A percentile compares a stretch with the other conserved stretches of the same genome.
Conservation (phyloP, 1,140 invertebrate genomes). For the Plodia interpunctella region DNA sequence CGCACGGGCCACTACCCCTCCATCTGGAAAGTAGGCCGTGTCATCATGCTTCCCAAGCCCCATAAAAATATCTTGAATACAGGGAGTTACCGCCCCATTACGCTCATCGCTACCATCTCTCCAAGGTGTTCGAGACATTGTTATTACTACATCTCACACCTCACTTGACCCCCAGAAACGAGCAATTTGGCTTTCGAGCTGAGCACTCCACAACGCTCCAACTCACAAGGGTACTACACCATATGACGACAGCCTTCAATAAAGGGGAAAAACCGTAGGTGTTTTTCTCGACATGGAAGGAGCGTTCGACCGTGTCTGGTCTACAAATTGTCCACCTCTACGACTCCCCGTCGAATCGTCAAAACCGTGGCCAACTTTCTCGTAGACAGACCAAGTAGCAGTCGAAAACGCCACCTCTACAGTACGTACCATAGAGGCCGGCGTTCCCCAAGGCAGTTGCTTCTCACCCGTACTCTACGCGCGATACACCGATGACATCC, state of each 20-base stretch:
- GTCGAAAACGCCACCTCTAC: conserved; percentile 15
- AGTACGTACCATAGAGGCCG: conserved; percentile 15
- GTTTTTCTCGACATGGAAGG: conserved; percentile 44
- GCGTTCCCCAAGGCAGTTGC: conserved; percentile 48
- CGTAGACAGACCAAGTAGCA: conserved; percentile 8
- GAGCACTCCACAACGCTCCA: conserved; percentile 37
- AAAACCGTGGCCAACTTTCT: conserved; percentile 18
- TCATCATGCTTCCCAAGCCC: conserved; percentile 39
- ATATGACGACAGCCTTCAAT: not conserved
- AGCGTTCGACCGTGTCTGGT: conserved; percentile 49
- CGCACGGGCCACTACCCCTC: conserved; percentile 32
- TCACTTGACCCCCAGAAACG: too few species aligned
- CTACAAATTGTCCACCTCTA: conserved; percentile 26
- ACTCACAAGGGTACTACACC: conserved; percentile 26
- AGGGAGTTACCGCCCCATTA: conserved; percentile 43
- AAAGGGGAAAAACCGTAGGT: conserved; percentile 2
- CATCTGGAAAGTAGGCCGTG: conserved; percentile 37
- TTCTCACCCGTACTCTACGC: conserved; percentile 37
- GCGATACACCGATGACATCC: conserved; percentile 42
- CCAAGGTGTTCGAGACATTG: conserved; percentile 41
- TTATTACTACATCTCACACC: conserved; percentile 30
- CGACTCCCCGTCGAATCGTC: conserved; percentile 11
- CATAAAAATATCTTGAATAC: conserved; percentile 27
- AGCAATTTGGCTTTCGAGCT: conserved; percentile 38
- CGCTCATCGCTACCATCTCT: conserved; percentile 31